Evolutionary conservation across 2,797 vertebrate species (phyloP), one percentile per base, ranked within the genome.

Genomic region (Telmatherina bonti): DNA sequence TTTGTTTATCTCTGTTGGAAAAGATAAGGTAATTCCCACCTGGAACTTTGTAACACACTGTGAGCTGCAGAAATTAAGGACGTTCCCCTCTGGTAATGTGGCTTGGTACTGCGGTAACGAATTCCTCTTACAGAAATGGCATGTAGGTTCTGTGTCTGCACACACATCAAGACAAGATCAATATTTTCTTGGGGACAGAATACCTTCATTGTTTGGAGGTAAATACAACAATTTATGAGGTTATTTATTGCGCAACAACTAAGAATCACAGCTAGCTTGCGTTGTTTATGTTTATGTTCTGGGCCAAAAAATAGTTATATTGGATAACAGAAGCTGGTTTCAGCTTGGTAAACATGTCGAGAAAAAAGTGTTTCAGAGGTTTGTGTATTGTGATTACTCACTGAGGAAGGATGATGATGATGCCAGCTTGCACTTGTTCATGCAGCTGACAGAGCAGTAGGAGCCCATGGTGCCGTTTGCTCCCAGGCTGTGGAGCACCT

Each of bases 41-140:
- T 99, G 98, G 93, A 98, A 99, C 94, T 98, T 99, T 91, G 96
- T 96, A 80, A 99, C 97, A 93, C 98, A 99, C 89, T 93, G 96
- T 31, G 97, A 98, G 95, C 97, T 98, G 95, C 98, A 99, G 95
- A 99, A 99, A 95, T 94, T 98, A 90, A 97, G 96, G 74, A 98
- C 89, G 89, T 96, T 96, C 83, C 97, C 98, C 94, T 99, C 97
- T 74, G 97, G 96, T 90, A 99, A 94, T 73, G 96, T 97, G 92
- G 97, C 97, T 95, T 98, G 97, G 93, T 96, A 99, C 30, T 99
- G 97, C 88, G 97, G 97, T 93, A 99, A 96, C 67, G 96, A 95
- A 87, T 95, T 99, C 95, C 94, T 95, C 89, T 99, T 99, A 94
- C 97, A 99, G 96, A 97, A 98, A 94, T 98, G 96, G 95, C 97